Evolutionary conservation across 1,140 invertebrate species (phyloP).

Genomic region (Drosophila ohnishii): DNA sequence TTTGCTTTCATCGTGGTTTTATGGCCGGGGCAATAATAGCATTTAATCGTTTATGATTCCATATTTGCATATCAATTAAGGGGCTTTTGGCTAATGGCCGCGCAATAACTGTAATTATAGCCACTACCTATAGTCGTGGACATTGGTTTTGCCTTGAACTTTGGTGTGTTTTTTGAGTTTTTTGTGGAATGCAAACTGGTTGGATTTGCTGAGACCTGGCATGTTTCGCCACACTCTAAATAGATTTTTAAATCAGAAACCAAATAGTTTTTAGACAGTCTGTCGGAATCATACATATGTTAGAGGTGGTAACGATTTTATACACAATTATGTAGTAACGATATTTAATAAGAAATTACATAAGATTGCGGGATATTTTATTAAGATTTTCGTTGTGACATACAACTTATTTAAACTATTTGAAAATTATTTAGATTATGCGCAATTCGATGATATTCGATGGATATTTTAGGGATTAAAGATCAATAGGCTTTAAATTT

Average conservation of each 20-base stretch:
- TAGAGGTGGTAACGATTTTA: neutral
- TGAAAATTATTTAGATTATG: no score
- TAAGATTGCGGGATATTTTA: no score
- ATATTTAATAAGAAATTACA: neutral
- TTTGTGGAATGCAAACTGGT: slow-evolving; percentile 12
- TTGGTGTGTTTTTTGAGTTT: neutral
- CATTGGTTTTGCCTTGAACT: slow-evolving; percentile 44
- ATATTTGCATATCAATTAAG: slow-evolving; percentile 54
- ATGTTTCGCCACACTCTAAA: slow-evolving; percentile 3
- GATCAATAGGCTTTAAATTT: no score
- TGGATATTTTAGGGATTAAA: no score
- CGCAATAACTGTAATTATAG: slow-evolving; percentile 60
- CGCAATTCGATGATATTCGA: no score
- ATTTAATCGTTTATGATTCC: slow-evolving; percentile 20
- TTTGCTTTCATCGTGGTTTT: slow-evolving; percentile 59
- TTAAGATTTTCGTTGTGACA: no score
- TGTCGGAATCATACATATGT: no score
- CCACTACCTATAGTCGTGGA: slow-evolving; percentile 8
- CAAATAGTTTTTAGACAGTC: slow-evolving; percentile 11
- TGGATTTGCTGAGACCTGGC: neutral
- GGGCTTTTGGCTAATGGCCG: slow-evolving; percentile 39
- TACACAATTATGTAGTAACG: rapidly evolving
- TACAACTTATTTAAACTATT: no score
- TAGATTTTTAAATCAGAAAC: slow-evolving; percentile 33
- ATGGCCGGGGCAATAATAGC: slow-evolving; percentile 22